Conservation (phyloP, 2,797 vertebrate genomes). For the Lithobates sylvaticus region DNA sequence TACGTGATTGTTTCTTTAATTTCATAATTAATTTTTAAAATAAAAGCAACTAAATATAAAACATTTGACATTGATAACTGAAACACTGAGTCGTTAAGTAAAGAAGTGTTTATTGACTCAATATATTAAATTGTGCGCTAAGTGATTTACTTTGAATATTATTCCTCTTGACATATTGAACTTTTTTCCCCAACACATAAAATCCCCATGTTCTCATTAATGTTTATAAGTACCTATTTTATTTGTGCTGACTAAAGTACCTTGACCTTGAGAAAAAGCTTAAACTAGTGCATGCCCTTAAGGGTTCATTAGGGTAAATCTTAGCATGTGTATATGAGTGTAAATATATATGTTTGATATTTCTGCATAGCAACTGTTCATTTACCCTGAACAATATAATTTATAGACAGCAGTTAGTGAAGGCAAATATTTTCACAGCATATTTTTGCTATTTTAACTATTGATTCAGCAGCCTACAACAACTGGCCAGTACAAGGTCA, state of each 20-base stretch:
- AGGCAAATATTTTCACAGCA: conserved; percentile 50
- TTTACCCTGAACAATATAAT: conserved; percentile 34
- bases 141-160: conserved; percentile 20
- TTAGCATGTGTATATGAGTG: not conserved
- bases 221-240: conserved; percentile 34
- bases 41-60: conserved; percentile 18
- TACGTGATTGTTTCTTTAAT: conserved; percentile 52
- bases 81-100: conserved; percentile 1
- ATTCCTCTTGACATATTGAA: conserved; percentile 20
- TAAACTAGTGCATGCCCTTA: conserved; percentile 14
- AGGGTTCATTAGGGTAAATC: conserved; percentile 43
- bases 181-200: conserved; percentile 10
- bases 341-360: not conserved
- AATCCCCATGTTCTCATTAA: conserved; percentile 44
- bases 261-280: conserved; percentile 44
- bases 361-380: conserved; percentile 18
- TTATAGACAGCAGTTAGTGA: conserved; percentile 45
- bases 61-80: not conserved
- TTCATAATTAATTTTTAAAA: conserved; percentile 30
- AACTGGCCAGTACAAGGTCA: conserved; percentile 58
- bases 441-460: conserved; percentile 54
- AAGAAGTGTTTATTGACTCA: conserved; percentile 16
- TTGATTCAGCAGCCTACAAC: conserved; percentile 54
- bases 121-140: not conserved
- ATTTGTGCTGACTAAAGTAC: conserved; percentile 41